phyloP scores from a whole-genome alignment of 1,140 invertebrate species.

The Drosophila baimaii region DNA sequence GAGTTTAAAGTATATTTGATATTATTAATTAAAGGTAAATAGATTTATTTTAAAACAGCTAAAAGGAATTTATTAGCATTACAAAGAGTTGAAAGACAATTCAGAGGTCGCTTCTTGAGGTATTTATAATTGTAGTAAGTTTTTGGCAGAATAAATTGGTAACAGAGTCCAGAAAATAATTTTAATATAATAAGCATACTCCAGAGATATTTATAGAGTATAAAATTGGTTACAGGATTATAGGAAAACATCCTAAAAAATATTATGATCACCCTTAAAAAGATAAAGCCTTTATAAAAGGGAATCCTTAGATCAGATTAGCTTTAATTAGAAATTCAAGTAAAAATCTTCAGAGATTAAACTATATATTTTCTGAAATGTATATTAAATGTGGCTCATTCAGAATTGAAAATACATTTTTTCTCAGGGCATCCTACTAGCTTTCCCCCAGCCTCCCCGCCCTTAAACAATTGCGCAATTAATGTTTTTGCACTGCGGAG shows the following conservation, averaged over 20 bases:
- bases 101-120: rapidly evolving
- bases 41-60: not conserved
- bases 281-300: not conserved
- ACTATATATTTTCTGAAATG: not conserved
- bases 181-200: no score
- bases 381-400: not conserved
- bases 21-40: no score
- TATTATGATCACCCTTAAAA: not conserved
- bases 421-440: not conserved
- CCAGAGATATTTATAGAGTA: not conserved
- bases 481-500: constrained; percentile 63
- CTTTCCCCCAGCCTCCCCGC: constrained; percentile 3
- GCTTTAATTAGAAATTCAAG: not conserved
- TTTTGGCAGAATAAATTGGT: no score
- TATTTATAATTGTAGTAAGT: not conserved
- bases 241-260: not conserved
- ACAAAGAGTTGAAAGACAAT: not conserved
- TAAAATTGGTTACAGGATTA: not conserved
- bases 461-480: constrained; percentile 75
- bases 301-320: no score
- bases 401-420: not conserved
- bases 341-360: no score
- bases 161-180: not conserved
- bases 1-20: constrained; percentile 21
- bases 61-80: not conserved